Conservation (phyloP, 2,888 invertebrate species). For the Drosophila gaucha region DNA sequence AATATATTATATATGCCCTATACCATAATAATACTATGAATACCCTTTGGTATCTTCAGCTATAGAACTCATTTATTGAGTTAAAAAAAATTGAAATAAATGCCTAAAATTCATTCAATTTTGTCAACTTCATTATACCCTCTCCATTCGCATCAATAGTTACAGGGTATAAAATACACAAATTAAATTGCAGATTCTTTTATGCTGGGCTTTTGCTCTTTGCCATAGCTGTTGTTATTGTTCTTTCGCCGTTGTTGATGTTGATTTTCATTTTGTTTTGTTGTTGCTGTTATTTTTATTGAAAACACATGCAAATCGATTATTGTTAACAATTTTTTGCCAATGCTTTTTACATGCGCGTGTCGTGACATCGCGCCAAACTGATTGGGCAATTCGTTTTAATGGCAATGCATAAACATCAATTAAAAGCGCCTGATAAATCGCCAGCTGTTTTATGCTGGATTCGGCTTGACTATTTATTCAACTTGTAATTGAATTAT, state of each 20-base stretch:
- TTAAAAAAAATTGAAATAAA: too few species aligned
- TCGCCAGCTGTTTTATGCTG: slow-evolving; percentile 48
- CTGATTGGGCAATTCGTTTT: slow-evolving; percentile 59
- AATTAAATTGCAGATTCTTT: slow-evolving; percentile 58
- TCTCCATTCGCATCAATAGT: too few species aligned
- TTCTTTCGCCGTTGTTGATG: slow-evolving; percentile 21
- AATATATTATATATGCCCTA: too few species aligned
- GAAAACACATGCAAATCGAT: slow-evolving; percentile 72
- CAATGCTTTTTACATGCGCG: slow-evolving; percentile 46
- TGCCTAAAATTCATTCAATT: neutral
- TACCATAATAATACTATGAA: too few species aligned
- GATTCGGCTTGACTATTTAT: slow-evolving; percentile 42
- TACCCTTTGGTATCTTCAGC: too few species aligned
- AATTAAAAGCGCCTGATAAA: slow-evolving; percentile 63
- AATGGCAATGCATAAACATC: slow-evolving; percentile 73
- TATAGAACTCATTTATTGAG: too few species aligned
- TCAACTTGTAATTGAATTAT: slow-evolving; percentile 68
- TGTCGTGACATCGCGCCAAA: slow-evolving; percentile 21
- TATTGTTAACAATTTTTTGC: slow-evolving; percentile 68
- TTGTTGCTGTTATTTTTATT: slow-evolving; percentile 43
- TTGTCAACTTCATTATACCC: neutral
- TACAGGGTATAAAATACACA: slow-evolving; percentile 42
- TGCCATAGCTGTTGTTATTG: slow-evolving; percentile 19
- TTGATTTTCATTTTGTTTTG: slow-evolving; percentile 30
- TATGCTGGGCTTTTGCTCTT: slow-evolving; percentile 31